A percentile compares a stretch with the other conserved stretches of the same genome.
phyloP scores from a whole-genome alignment of 2,113 vertebrate genomes.

The Oxyruncus cristatus region DNA sequence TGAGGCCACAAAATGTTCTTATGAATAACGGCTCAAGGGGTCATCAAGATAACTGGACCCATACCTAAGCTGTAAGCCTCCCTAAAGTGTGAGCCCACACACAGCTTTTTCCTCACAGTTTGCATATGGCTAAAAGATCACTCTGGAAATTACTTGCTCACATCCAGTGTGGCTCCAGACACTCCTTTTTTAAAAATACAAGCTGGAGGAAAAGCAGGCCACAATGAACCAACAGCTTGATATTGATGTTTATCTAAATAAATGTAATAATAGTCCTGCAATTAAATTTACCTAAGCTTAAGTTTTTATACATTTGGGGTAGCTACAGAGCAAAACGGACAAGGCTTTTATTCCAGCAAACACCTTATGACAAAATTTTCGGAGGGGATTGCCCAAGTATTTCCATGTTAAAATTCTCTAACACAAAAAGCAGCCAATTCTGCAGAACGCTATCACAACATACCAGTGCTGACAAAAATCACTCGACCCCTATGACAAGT shows the following conservation, averaged over 20 bases:
- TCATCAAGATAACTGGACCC: neutral
- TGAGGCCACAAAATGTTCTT: neutral
- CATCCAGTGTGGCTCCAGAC: neutral
- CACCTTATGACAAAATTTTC: neutral
- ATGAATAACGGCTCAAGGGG: neutral
- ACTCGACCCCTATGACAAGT: neutral
- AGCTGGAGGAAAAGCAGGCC: neutral
- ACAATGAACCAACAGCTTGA: neutral
- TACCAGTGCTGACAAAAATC: neutral
- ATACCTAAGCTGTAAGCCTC: neutral
- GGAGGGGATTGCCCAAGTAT: neutral
- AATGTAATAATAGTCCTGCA: neutral
- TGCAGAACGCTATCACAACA: neutral
- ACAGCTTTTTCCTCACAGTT: neutral
- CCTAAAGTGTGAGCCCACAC: neutral
- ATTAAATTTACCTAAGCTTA: neutral
- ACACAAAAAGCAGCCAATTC: neutral
- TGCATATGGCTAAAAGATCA: neutral
- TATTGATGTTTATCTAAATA: neutral
- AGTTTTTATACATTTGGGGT: neutral
- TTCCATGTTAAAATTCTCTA: neutral
- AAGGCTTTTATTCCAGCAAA: neutral
- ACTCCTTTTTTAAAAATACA: neutral
- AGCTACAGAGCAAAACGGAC: neutral
- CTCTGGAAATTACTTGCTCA: neutral